Base-by-base conservation (phyloP, 1,140 invertebrate species). In the Psilanteris sp. region DNA sequence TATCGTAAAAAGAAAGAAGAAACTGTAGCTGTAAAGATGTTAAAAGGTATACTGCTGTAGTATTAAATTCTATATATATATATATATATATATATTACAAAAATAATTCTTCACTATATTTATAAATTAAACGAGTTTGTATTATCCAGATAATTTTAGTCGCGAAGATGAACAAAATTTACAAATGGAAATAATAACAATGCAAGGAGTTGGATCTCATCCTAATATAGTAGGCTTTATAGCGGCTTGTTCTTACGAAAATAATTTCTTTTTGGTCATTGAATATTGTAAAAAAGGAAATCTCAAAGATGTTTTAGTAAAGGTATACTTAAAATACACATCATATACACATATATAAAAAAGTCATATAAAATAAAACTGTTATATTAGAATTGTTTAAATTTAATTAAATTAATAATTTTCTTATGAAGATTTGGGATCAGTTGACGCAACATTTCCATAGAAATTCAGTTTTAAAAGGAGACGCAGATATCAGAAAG, bases 1-100 rank as follows among this genome's bases (percentile, higher is more conserved):
- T 57, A 31, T 9, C 0, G 3, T 1, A n/a, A 31, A 20, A 15
- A 22, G 5, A 31, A 11, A 2, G 37, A 57, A 22, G 7, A 14
- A 0, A 57, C 31, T 13, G 52, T 57, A 13, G 52, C 52, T 8
- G 37, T 57, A 6, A 57, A 57, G 18, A 57, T 43, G 36, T 57
- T 57, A 16, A 57, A 32, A 57, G 52, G 52, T 57, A 31, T 1
- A 16, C 3, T 22, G 37, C 9, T 22, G 8, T 1, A n/a, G n/a
- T n/a, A n/a, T n/a, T n/a, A n/a, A n/a, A n/a, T n/a, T n/a, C n/a
- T n/a, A n/a, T n/a, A n/a, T n/a, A n/a, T n/a, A n/a, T n/a, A n/a
- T n/a, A n/a, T n/a, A n/a, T n/a, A n/a, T n/a, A n/a, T n/a, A n/a
- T n/a, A n/a, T n/a, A n/a, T n/a, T n/a, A n/a, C n/a, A n/a, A n/a